Evolutionary conservation across 2,888 invertebrate species (phyloP).

Genomic region (Cordylochernes scorpioides): DNA sequence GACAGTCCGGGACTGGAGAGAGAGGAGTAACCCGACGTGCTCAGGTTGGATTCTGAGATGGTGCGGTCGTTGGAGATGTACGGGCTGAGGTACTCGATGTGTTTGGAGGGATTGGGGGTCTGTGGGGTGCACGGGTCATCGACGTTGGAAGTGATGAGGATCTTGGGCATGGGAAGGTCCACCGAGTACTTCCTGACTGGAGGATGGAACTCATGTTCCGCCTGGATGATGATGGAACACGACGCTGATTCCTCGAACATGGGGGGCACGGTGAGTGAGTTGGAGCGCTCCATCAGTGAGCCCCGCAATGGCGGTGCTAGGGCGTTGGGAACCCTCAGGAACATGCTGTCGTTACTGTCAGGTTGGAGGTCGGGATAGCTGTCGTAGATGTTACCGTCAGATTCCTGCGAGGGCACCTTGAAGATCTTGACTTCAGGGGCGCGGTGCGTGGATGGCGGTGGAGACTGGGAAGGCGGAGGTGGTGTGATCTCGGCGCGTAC

Average conservation of each 20-base stretch:
- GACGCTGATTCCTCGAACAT: background rate
- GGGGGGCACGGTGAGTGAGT: background rate
- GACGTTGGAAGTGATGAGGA: constrained; percentile 42
- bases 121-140: constrained; percentile 31
- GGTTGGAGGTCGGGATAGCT: background rate
- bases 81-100: constrained; percentile 12
- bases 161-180: constrained; percentile 16
- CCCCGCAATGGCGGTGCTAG: too few relatives aligned
- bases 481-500: constrained; percentile 7
- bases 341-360: background rate
- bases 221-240: too few relatives aligned
- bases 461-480: background rate
- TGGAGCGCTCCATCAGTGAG: too few relatives aligned
- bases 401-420: constrained; percentile 1
- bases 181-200: constrained; percentile 12
- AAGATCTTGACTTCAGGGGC: constrained; percentile 5
- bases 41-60: constrained; percentile 52
- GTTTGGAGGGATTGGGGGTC: constrained; percentile 29
- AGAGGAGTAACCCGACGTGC: constrained; percentile 56
- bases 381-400: constrained; percentile 1
- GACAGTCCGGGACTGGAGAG: constrained; percentile 61
- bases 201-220: too few relatives aligned
- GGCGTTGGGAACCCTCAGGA: background rate
- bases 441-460: background rate
- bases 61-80: constrained; percentile 26